A percentile compares a stretch with the other conserved stretches of the same genome.
These are phyloP conservation scores for Oncorhynchus kisutch DNA, from an alignment of 2,113 vertebrate genomes.

Conservation along the genomic window DNA sequence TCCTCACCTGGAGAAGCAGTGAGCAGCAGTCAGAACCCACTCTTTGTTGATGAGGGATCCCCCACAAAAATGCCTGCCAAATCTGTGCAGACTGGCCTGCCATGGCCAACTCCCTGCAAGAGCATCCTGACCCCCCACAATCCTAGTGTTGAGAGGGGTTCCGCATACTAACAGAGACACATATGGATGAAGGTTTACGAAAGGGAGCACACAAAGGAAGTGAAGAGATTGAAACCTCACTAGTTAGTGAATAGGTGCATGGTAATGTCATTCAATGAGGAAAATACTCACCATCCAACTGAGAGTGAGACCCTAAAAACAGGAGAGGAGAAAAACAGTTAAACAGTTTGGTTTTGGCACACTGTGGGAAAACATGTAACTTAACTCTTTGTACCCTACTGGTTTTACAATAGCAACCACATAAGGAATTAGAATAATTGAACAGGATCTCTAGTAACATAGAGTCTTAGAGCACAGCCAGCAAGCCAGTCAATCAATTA, in stretches of 20 bases:
- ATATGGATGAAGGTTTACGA: neutral
- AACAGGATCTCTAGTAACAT: neutral
- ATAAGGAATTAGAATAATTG: no score
- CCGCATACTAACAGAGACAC: conserved; percentile 42
- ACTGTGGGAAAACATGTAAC: neutral
- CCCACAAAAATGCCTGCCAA: conserved; percentile 55
- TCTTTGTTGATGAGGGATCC: conserved; percentile 58
- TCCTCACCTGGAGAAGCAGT: conserved; percentile 49
- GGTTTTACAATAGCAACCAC: neutral
- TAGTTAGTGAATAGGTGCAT: neutral
- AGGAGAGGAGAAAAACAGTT: neutral
- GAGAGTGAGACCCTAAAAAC: neutral
- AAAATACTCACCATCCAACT: conserved; percentile 6
- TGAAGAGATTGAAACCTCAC: neutral
- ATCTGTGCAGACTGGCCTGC: conserved; percentile 58
- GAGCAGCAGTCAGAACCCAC: conserved; percentile 66
- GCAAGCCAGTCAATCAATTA: no score
- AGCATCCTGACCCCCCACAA: conserved; percentile 61
- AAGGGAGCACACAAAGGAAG: neutral
- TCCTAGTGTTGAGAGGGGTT: conserved; percentile 39
- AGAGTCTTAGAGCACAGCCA: neutral
- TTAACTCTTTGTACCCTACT: neutral
- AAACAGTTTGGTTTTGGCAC: neutral
- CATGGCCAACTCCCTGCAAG: conserved; percentile 66
- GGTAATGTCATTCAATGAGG: neutral